Base-by-base conservation (phyloP, 2,797 vertebrate species). In the Vespertilio murinus region DNA sequence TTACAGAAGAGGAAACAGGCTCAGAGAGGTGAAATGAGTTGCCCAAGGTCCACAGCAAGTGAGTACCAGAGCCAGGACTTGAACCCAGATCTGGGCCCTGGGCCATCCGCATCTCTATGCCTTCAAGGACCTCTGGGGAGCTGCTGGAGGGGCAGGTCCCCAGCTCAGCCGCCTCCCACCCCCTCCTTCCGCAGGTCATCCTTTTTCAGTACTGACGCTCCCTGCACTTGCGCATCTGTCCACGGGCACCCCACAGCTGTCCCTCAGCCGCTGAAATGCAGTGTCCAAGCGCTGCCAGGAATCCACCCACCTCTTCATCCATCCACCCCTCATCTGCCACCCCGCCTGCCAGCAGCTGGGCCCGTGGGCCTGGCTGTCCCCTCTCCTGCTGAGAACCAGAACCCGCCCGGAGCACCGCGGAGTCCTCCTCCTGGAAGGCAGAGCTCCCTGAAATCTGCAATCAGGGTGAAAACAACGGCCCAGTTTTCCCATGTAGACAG, bases 121-220 rank as follows among this genome's bases (percentile, higher is more conserved):
- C 79, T 84, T 74, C 2, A n/a, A 67, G 64, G 65, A 91, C 59
- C 42, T 67, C 28, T 70, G 61, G 79, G 71, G 67, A 35, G 78
- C 61, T 75, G 13, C 33, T 5, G 10, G 20, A 3, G 28, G 30
- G 3, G 2, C 71, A 8, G 40, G 40, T 17, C 52, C 59, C 35
- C 10, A 0, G 28, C 96, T 98, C 80, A 98, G 5, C 0, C 54
- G 49, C 52, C 0, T 0, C 69, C 84, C 40, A 14, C 4, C 0
- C 89, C 96, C 75, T 93, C 90, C 22, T 94, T 84, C 93, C 81
- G 42, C 97, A 99, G 99, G 99, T 99, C 99, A 99, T 98, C 99
- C 99, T 97, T 98, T 99, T 98, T 98, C 99, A 96, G 98, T 99
- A 98, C 98, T 99, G 98, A 99, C 98, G 52, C 98, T 99, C 38